Percentiles rank a stretch among this genome's conserved stretches.
Conservation (phyloP, 2,888 invertebrate species). For the Drosophila infuscata region DNA sequence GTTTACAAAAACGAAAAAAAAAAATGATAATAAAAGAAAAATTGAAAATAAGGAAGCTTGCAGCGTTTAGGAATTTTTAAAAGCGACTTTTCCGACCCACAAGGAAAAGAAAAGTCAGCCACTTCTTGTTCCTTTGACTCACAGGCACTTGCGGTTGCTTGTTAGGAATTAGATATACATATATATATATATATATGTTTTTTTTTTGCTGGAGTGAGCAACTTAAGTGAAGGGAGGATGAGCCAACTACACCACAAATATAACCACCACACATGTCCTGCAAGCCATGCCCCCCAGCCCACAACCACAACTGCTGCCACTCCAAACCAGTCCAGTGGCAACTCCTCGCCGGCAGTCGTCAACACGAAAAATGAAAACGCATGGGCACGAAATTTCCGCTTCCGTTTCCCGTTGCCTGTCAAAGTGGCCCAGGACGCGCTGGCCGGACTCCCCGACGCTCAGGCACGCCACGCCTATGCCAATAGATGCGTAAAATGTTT, state of each 20-base stretch:
- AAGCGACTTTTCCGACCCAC: constrained; percentile 21
- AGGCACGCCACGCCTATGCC: constrained; percentile 46
- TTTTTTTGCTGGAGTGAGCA: no score
- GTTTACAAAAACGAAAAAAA: constrained; percentile 52
- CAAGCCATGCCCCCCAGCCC: background rate
- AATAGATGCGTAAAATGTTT: constrained; percentile 74
- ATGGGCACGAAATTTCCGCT: constrained; percentile 80
- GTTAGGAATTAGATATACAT: constrained; percentile 7
- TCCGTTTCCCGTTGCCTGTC: constrained; percentile 76
- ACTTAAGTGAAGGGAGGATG: constrained; percentile 18
- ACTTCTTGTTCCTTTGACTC: constrained; percentile 12
- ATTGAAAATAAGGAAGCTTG: constrained; percentile 22
- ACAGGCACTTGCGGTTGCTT: constrained; percentile 47
- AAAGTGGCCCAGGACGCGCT: constrained; percentile 51
- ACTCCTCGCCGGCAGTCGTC: constrained; percentile 55
- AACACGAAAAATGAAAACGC: constrained; percentile 78
- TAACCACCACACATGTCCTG: constrained; percentile 41
- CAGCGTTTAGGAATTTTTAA: constrained; percentile 43
- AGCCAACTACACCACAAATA: constrained; percentile 38
- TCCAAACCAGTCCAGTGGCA: background rate
- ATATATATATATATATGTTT: constrained; percentile 6
- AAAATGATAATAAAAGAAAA: constrained; percentile 9
- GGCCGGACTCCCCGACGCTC: background rate
- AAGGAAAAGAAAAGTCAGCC: constrained; percentile 8
- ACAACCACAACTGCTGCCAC: background rate